Evolutionary conservation across 2,888 invertebrate species (phyloP).

Genomic region (Leptinotarsa rubiginosa): DNA sequence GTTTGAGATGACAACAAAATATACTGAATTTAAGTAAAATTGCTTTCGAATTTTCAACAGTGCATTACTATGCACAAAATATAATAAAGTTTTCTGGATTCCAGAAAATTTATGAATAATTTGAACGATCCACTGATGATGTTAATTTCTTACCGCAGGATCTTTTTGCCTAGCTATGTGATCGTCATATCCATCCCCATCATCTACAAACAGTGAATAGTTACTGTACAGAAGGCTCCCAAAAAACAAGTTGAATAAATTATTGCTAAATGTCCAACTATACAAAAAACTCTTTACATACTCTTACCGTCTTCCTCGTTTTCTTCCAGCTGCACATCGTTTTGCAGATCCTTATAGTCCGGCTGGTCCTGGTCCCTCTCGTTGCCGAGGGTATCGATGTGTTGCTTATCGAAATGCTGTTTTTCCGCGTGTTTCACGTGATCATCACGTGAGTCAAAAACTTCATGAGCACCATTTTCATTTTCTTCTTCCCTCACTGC

Average conservation of each 20-base stretch:
- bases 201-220: slow-evolving; percentile 61
- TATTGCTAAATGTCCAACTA: neutral
- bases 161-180: slow-evolving; percentile 66
- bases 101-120: neutral
- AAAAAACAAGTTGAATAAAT: neutral
- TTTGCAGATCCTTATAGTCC: slow-evolving; percentile 53
- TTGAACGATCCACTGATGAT: neutral
- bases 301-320: slow-evolving; percentile 67
- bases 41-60: neutral
- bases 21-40: neutral
- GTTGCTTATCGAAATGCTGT: slow-evolving; percentile 50
- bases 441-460: slow-evolving; percentile 56
- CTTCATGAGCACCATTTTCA: slow-evolving; percentile 62
- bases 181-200: slow-evolving; percentile 68
- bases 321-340: slow-evolving; percentile 50
- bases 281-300: slow-evolving; percentile 13
- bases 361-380: slow-evolving; percentile 52
- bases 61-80: neutral
- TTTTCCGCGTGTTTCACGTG: slow-evolving; percentile 50
- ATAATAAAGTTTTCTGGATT: slow-evolving; percentile 9
- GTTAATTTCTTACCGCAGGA: slow-evolving; percentile 67
- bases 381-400: slow-evolving; percentile 52
- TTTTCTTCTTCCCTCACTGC: slow-evolving; percentile 52
- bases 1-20: neutral
- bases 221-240: neutral